Evolutionary conservation across 2,888 invertebrate species (phyloP), one percentile per base, ranked within the genome.

Genomic region (Lithosia quadra): DNA sequence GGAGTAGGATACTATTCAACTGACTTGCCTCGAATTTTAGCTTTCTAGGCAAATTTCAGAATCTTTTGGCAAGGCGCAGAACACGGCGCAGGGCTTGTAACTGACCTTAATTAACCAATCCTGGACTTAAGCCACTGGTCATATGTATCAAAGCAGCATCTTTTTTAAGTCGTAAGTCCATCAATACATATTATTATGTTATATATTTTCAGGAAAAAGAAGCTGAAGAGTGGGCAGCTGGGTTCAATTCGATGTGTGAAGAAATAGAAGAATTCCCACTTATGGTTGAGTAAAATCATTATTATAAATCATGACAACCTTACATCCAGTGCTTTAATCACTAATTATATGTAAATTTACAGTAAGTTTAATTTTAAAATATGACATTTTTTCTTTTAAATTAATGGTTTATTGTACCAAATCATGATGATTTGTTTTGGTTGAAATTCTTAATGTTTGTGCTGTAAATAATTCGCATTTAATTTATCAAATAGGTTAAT

Each of bases 191-290:
- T 28, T 28, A 28, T 28, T 28, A 28, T 28, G 28, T 28, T 28
- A 28, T 5, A 28, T 63, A 34, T 69, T 94, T 95, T 75, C 91
- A 95, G 95, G 91, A 95, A 83, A 88, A 92, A 73, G 95, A 95
- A 80, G 92, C 89, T 7, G 94, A 95, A 13, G 92, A 91, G 36
- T 96, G 96, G 96, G 95, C 95, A 0, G 92, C 92, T 0, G 89
- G 91, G 49, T 96, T 96, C 82, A 96, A 96, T 81, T 94, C 95
- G 0, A 95, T 96, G 95, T 96, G 96, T 75, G 94, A 95, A 71
- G 96, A 96, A 77, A 86, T 96, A 43, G 95, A 96, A 7, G 91
- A 95, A 1, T 95, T 95, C 73, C 82, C 89, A 15, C 80, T 96
- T 62, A 84, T 93, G 69, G 87, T 95, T 55, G 95, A 95, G 77